These are phyloP conservation scores for Lepidostoma basale DNA, from an alignment of 1,140 invertebrate genomes.

Conservation along the genomic window DNA sequence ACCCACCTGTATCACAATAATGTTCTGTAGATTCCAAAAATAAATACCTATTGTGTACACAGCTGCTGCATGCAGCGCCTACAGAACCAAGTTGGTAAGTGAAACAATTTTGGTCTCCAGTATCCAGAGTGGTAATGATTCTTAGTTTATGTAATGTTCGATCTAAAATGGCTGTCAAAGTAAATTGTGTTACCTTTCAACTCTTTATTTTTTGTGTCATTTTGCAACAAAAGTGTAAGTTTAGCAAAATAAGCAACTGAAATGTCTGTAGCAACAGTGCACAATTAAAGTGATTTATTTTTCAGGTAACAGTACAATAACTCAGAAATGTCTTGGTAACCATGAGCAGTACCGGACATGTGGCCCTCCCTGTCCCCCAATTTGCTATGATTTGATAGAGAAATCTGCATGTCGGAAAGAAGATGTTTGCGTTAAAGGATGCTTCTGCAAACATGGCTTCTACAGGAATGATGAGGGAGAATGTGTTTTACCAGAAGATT, in stretches of 20 bases:
- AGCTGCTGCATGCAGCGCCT: neutral
- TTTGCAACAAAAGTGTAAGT: slow-evolving; percentile 11
- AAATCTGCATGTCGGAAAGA: slow-evolving; percentile 5
- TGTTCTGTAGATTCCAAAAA: too few species aligned
- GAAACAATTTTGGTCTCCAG: too few species aligned
- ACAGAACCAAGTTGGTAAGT: neutral
- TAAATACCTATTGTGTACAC: slow-evolving; percentile 1
- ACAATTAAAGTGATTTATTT: neutral
- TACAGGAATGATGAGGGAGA: slow-evolving; percentile 5
- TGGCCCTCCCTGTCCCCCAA: slow-evolving; percentile 20
- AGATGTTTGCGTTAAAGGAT: slow-evolving; percentile 9
- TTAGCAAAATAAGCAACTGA: neutral
- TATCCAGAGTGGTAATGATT: neutral
- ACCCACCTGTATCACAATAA: too few species aligned
- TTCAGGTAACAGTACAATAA: neutral
- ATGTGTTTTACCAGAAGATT: slow-evolving; percentile 22
- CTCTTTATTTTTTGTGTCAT: slow-evolving; percentile 12
- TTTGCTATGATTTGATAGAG: slow-evolving; percentile 6
- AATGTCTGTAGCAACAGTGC: neutral
- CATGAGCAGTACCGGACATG: slow-evolving; percentile 7
- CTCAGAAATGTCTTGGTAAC: neutral
- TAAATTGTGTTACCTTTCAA: neutral
- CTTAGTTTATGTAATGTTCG: neutral
- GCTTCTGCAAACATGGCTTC: slow-evolving; percentile 17
- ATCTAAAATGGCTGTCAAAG: slow-evolving; percentile 9